These are phyloP conservation scores for Pocota personata DNA, from an alignment of 2,888 invertebrate genomes.

Conservation along the genomic window DNA sequence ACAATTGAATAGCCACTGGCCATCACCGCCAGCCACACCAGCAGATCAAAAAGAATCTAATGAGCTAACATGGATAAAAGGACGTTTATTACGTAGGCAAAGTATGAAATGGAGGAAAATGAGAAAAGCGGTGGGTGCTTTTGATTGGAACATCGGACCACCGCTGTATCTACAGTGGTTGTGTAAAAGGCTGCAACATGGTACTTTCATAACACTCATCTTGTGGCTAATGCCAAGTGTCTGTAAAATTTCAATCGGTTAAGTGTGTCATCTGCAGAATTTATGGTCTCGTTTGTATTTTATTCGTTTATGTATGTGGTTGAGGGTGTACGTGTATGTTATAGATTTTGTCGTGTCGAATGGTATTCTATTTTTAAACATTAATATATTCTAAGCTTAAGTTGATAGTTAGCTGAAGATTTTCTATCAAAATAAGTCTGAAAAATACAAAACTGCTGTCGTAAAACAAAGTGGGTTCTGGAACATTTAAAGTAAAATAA, in stretches of 20 bases:
- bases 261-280: slow-evolving; percentile 2
- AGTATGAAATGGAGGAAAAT: slow-evolving; percentile 23
- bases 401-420: not conserved
- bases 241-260: not conserved
- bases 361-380: not conserved
- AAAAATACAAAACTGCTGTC: too few species aligned
- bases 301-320: not conserved
- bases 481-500: too few species aligned
- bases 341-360: not conserved
- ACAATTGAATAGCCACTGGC: slow-evolving; percentile 50
- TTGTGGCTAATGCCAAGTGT: slow-evolving; percentile 24
- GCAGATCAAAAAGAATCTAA: slow-evolving; percentile 49
- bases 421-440: too few species aligned
- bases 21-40: slow-evolving; percentile 1
- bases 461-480: too few species aligned
- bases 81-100: slow-evolving; percentile 35
- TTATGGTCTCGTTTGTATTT: not conserved
- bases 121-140: slow-evolving; percentile 34
- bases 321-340: not conserved
- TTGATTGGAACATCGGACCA: slow-evolving; percentile 60
- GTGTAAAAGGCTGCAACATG: slow-evolving; percentile 63
- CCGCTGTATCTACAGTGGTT: slow-evolving; percentile 72
- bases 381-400: not conserved
- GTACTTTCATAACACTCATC: slow-evolving; percentile 38
- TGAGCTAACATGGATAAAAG: slow-evolving; percentile 41